Evolutionary conservation across 2,888 invertebrate species (phyloP), one percentile per base, ranked within the genome.

Genomic region (Aleiodes alternator): DNA sequence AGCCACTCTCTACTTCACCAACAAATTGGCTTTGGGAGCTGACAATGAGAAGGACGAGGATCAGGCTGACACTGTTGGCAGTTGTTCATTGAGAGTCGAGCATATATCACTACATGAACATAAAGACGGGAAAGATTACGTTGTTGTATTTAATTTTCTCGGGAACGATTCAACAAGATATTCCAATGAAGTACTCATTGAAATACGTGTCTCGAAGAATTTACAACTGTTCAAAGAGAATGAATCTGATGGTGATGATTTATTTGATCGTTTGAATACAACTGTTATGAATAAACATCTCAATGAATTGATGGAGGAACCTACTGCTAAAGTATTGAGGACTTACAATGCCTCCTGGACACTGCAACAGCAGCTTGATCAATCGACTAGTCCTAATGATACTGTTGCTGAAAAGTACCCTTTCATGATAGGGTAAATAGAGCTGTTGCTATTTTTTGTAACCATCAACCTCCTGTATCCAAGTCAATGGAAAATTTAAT

Each of bases 281-380:
- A 92, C 95, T 82, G 96, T 98, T 78, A 92, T 99, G 89, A 99
- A 99, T 91, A 98, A 99, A 90, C 98, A 99, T 92, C 91, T 99
- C 81, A 97, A 97, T 87, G 97, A 97, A 86, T 91, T 99, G 84
- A 99, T 99, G 99, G 96, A 96, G 72, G 96, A 98, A 72, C 92
- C 99, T 81, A 99, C 99, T 74, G 99, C 99, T 57, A 99, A 99
- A 91, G 99, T 99, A 79, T 99, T 99, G 94, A 97, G 99, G 94
- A 99, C 99, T 68, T 99, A 97, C 91, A 99, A n/a, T n/a, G n/a
- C n/a, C n/a, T n/a, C n/a, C n/a, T n/a, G n/a, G n/a, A n/a, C n/a
- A n/a, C n/a, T n/a, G 81, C 99, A 99, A 91, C 96, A 96, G 84
- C 99, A 99, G 90, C 92, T 99, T 78, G 95, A 97, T 86, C 92